Conservation (phyloP, 2,797 vertebrate species). For the Enteromius viviparus region DNA sequence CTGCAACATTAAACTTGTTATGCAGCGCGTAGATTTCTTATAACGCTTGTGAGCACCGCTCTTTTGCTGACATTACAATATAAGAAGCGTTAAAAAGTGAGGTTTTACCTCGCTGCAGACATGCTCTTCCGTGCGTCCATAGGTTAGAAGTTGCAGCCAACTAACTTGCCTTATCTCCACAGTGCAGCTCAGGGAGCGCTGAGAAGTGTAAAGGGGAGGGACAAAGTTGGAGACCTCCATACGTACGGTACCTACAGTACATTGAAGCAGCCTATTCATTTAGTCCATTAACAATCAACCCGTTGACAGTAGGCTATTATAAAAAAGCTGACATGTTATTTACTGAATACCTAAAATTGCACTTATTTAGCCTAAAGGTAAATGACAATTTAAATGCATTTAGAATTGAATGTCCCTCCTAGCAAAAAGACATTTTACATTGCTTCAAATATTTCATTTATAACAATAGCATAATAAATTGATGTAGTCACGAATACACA, state of each 20-base stretch:
- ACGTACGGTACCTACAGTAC: neutral
- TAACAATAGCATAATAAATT: neutral
- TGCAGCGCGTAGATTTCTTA: neutral
- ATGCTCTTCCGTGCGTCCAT: slow-evolving; percentile 30
- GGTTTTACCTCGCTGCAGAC: slow-evolving; percentile 25
- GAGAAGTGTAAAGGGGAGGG: slow-evolving; percentile 67
- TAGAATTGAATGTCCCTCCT: neutral
- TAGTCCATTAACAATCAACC: neutral
- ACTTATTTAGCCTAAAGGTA: neutral
- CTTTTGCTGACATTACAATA: neutral
- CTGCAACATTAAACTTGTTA: neutral
- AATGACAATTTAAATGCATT: neutral
- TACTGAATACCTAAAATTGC: neutral
- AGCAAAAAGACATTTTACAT: neutral
- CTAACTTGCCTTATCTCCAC: slow-evolving; percentile 49
- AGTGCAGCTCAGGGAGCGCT: slow-evolving; percentile 44
- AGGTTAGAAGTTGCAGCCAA: slow-evolving; percentile 21
- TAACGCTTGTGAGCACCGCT: neutral
- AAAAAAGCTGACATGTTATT: neutral
- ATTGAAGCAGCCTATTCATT: slow-evolving; percentile 14
- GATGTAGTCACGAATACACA: neutral
- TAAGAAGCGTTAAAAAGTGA: neutral
- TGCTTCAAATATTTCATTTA: neutral
- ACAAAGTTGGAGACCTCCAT: slow-evolving; percentile 59
- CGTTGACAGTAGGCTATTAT: neutral